A percentile compares a stretch with the other conserved stretches of the same genome.
These are phyloP conservation scores for Aphelocoma coerulescens DNA, from an alignment of 2,113 vertebrate genomes.

Conservation along the genomic window DNA sequence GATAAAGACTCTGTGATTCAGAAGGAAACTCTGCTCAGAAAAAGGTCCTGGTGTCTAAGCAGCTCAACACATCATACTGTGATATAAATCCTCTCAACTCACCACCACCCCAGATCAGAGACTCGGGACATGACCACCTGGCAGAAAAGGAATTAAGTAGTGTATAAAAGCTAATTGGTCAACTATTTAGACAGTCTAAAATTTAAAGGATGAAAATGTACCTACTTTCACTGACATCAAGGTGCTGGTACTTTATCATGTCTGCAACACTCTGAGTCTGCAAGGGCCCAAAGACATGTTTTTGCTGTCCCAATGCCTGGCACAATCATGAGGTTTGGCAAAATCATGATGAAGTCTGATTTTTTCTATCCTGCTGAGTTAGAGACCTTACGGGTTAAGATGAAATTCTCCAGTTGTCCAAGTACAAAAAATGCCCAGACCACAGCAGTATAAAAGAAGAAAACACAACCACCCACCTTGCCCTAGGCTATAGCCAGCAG, in stretches of 20 bases:
- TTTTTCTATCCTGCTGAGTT: neutral
- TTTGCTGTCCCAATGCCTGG: neutral
- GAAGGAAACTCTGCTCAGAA: neutral
- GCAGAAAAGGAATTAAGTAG: neutral
- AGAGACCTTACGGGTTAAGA: neutral
- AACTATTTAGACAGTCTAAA: neutral
- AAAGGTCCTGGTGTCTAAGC: neutral
- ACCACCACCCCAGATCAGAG: neutral
- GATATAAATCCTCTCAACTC: neutral
- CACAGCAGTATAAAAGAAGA: neutral
- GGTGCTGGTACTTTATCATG: neutral
- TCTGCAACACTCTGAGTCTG: neutral
- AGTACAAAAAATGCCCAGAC: neutral
- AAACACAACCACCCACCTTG: neutral
- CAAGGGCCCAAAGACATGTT: neutral
- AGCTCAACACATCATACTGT: neutral
- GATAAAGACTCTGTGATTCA: neutral
- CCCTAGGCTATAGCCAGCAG: neutral
- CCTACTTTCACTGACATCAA: neutral
- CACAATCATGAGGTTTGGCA: neutral
- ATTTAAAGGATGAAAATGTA: neutral
- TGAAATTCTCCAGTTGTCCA: neutral
- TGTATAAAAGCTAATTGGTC: neutral
- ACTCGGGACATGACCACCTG: neutral
- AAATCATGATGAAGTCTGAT: neutral